These are phyloP conservation scores for Dromiciops gliroides DNA, from an alignment of 2,113 vertebrate species.

Conservation along the genomic window DNA sequence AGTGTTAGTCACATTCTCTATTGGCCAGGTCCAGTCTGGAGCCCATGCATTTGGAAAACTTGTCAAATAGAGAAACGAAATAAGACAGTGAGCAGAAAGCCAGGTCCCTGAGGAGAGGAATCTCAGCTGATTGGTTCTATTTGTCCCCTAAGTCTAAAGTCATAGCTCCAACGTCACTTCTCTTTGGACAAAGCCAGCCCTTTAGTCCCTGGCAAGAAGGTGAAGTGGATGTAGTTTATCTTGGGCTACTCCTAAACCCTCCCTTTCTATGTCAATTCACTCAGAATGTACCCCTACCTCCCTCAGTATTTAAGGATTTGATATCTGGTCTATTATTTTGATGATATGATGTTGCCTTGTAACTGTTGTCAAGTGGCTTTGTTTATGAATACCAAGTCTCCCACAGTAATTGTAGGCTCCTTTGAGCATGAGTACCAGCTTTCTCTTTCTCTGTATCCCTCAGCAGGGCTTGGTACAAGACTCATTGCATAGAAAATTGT, in stretches of 20 bases:
- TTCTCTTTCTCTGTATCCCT: constrained; percentile 13
- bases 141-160: not conserved
- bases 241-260: not conserved
- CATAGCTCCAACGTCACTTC: not conserved
- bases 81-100: not conserved
- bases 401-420: not conserved
- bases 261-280: not conserved
- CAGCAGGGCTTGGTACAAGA: not conserved
- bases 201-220: not conserved
- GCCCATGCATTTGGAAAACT: not conserved
- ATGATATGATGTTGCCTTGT: not conserved
- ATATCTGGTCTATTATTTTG: not conserved
- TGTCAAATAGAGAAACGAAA: not conserved
- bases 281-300: not conserved
- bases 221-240: not conserved
- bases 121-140: not conserved
- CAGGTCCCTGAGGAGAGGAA: not conserved
- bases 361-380: constrained; percentile 22
- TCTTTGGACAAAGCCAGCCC: not conserved
- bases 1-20: not conserved
- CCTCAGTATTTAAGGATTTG: constrained; percentile 44
- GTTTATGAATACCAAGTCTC: constrained; percentile 5
- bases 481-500: constrained; percentile 14
- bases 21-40: too few relatives aligned
- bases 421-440: not conserved